These are phyloP conservation scores for Perizoma affinitatum DNA, from an alignment of 2,888 invertebrate genomes.

Conservation along the genomic window DNA sequence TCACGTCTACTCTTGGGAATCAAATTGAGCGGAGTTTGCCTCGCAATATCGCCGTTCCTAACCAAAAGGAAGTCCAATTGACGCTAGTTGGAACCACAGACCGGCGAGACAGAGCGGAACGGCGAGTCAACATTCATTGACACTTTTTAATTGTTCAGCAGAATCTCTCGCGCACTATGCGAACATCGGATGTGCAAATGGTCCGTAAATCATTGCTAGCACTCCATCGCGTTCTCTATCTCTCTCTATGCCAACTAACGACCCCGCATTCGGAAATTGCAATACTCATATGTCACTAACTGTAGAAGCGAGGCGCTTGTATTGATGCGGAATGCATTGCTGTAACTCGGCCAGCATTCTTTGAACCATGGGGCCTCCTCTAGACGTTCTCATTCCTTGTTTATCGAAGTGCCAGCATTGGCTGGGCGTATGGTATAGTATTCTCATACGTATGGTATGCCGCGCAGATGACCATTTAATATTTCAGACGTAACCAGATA, in stretches of 20 bases:
- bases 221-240: constrained; percentile 56
- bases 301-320: constrained; percentile 61
- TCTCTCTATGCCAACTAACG: constrained; percentile 59
- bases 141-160: constrained; percentile 59
- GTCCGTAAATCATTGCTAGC: constrained; percentile 63
- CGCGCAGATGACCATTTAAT: constrained; percentile 52
- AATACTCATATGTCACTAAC: constrained; percentile 75
- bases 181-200: constrained; percentile 58
- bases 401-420: constrained; percentile 43
- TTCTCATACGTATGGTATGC: constrained; percentile 44
- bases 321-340: constrained; percentile 66
- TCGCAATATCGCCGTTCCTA: constrained; percentile 28
- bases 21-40: constrained; percentile 32
- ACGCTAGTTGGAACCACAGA: constrained; percentile 45
- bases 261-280: constrained; percentile 74
- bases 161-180: constrained; percentile 49
- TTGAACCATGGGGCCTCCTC: constrained; percentile 48
- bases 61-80: constrained; percentile 51
- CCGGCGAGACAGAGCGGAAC: constrained; percentile 51
- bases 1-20: constrained; percentile 22
- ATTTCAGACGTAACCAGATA: constrained; percentile 50
- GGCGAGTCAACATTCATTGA: constrained; percentile 53
- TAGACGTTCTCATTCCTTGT: constrained; percentile 38
- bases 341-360: constrained; percentile 50
- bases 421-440: constrained; percentile 44